phyloP scores from a whole-genome alignment of 2,113 vertebrate genomes.

The Aplodontia rufa region DNA sequence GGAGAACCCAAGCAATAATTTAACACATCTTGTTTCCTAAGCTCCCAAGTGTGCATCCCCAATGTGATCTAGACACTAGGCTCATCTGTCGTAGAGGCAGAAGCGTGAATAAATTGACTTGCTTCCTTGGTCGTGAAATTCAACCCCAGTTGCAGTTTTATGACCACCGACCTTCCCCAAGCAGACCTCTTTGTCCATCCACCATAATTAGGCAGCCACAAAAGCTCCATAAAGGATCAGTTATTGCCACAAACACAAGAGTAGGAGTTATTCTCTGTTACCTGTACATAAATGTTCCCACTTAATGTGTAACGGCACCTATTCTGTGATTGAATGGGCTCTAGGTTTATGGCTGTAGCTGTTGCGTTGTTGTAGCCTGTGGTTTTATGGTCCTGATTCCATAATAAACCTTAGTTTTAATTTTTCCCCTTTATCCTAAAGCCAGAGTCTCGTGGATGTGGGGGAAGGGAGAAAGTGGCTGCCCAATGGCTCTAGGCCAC shows the following conservation, averaged over 20 bases:
- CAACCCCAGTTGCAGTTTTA: background rate
- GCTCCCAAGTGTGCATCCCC: background rate
- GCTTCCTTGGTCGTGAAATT: conserved; percentile 12
- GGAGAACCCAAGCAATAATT: background rate
- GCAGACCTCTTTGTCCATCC: conserved; percentile 7
- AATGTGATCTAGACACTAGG: background rate
- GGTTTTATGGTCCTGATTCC: conserved; percentile 70
- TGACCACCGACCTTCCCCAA: background rate
- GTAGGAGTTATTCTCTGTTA: conserved; percentile 57
- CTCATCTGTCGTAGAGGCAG: background rate
- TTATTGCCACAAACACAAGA: conserved; percentile 48
- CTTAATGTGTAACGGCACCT: conserved; percentile 60
- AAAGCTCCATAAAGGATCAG: conserved; percentile 8
- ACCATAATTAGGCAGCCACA: conserved; percentile 49
- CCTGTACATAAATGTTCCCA: conserved; percentile 62
- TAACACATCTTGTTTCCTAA: background rate
- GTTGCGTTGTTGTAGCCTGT: conserved; percentile 50
- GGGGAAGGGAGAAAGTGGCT: conserved; percentile 23
- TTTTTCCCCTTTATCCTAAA: conserved; percentile 56
- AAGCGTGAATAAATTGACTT: background rate
- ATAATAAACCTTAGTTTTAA: conserved; percentile 73
- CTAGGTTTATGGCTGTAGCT: conserved; percentile 61
- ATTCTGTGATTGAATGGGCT: conserved; percentile 50
- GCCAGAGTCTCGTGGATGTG: conserved; percentile 48
- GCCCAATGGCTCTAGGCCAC: conserved; percentile 66